Evolutionary conservation across 2,797 vertebrate genomes (phyloP), one percentile per base, ranked within the genome.

Genomic region (Typhlichthys eigenmanni): DNA sequence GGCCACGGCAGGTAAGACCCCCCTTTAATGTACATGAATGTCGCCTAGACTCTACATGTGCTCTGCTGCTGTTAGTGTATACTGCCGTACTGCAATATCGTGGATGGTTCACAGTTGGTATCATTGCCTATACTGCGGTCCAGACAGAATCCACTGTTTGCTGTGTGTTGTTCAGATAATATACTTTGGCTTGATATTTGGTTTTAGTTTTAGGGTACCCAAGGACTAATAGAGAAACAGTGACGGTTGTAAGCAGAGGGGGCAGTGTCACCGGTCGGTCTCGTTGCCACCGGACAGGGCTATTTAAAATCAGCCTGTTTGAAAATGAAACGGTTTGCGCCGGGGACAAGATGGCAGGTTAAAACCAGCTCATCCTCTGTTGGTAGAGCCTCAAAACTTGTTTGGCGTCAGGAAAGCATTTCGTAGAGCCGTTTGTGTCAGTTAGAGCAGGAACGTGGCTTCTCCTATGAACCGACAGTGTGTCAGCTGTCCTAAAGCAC

Each of bases 1-100:
- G 65, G 85, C 89, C 88, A 91, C 92, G 54, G 91, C 95, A 96
- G 97, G 97, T 99, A 98, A 76, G 87, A 66, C 38, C 64, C 47
- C 13, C 8, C 8, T 43, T 43, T 43, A 43, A 43, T 43, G 38
- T 10, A 43, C 38, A 8, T 9, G 38, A 38, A 38, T 8, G 38
- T 43, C 38, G 9, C 5, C 45, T 53, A 50, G 46, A 34, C 14
- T 19, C 0, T 56, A 14, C n/a, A 32, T 34, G 54, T 47, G 47
- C 56, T 24, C 29, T 10, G 12, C 13, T 54, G 46, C 50, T 43
- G 32, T 52, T 12, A 38, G 51, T 75, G 64, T 69, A 60, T 70
- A 0, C 0, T 5, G 58, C 5, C 48, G 48, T 55, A 24, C 32
- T 59, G 16, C 14, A 67, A 14, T 62, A 17, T 3, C 61, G 19